Evolutionary conservation across 2,888 invertebrate species (phyloP), one percentile per base, ranked within the genome.

Genomic region (Sinopyrophorus schimmeli): DNA sequence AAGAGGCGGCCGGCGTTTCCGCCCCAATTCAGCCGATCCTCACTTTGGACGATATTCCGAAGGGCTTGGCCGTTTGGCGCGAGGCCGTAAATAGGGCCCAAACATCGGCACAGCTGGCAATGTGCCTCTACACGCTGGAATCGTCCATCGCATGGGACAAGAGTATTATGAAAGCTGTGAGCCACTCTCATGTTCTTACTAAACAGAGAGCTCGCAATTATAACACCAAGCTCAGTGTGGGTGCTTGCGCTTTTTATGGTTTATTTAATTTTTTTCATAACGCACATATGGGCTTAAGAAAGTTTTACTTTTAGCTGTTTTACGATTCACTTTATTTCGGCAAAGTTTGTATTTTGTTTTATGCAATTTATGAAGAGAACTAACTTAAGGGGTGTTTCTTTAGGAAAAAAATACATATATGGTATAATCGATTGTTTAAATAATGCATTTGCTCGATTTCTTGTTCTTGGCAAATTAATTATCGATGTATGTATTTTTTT

Each of bases 131-230:
- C 66, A 89, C 92, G 63, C 77, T 98, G 58, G 94, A 96, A 70
- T 86, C 88, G 1, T 89, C 89, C 69, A 92, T 98, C 63, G 95
- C 96, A 23, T 98, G 98, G 98, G 97, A 98, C 76, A 95, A 96
- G 78, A 95, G 95, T 77, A 92, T 96, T 69, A 96, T 98, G 96
- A 95, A 96, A 82, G 97, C 96, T 77, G 95, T 96, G 80, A 85
- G 92, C 87, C 70, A 64, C 58, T 64, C 67, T 61, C 60, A 62
- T 65, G 68, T 67, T 63, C 68, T 70, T 71, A 72, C 70, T 70
- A 68, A 70, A 69, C 69, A 71, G 71, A 73, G 71, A 69, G 73
- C 74, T 66, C 74, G 74, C 71, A 73, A 73, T 71, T 73, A 73
- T 74, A 72, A 73, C 73, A 71, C 70, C 72, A 74, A 72, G 69